A percentile compares a stretch with the other conserved stretches of the same genome.
Evolutionary conservation across 2,113 vertebrate species (phyloP).

Genomic region (Catharus minimus): DNA sequence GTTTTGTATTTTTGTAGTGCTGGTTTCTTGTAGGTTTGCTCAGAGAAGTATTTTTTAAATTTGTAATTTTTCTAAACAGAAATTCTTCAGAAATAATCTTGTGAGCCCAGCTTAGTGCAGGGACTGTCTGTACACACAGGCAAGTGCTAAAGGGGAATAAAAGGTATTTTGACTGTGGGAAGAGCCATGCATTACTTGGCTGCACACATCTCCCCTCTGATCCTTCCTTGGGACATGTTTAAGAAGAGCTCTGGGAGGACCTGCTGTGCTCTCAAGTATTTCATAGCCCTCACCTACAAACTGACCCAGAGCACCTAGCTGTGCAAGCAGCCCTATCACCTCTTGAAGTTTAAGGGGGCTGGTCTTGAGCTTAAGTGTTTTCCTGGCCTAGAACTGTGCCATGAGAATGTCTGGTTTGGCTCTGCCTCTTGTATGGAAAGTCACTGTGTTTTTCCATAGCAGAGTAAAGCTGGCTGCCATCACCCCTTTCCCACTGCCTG

Average conservation of each 20-base stretch:
- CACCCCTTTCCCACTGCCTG: accelerated
- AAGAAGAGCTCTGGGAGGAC: neutral
- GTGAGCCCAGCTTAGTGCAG: neutral
- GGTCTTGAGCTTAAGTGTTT: neutral
- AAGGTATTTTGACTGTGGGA: neutral
- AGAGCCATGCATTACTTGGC: neutral
- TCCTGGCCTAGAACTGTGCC: neutral
- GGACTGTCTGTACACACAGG: neutral
- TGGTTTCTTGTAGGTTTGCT: neutral
- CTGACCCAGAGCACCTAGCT: neutral
- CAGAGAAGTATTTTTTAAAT: neutral
- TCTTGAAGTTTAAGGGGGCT: neutral
- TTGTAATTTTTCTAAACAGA: neutral
- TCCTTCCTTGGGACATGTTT: neutral
- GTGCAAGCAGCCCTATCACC: neutral
- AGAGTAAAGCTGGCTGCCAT: neutral
- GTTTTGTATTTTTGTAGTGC: neutral
- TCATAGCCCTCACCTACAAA: neutral
- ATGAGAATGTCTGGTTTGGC: neutral
- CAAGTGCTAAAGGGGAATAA: neutral
- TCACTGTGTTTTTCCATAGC: neutral
- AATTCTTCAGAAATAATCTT: neutral
- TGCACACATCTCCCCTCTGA: neutral
- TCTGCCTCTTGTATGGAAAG: neutral
- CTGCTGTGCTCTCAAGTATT: neutral